These are phyloP conservation scores for Alloscopus bannaensis DNA, from an alignment of 2,888 invertebrate genomes.

Conservation along the genomic window DNA sequence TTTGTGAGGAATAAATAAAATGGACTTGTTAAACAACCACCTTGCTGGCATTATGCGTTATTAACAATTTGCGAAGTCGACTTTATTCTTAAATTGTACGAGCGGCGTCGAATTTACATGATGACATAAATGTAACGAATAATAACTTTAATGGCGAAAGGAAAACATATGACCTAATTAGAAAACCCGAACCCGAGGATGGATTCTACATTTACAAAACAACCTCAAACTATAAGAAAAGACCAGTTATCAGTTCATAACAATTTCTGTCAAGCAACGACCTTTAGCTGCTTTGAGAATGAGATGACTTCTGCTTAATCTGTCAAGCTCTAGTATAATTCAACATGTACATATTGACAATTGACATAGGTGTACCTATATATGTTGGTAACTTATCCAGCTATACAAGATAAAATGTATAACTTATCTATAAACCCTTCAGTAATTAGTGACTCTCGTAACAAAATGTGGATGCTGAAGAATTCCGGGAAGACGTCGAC, in stretches of 20 bases:
- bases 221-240: too few relatives aligned
- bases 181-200: slow-evolving; percentile 6
- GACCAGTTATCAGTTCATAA: too few relatives aligned
- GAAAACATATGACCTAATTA: not conserved
- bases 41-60: slow-evolving; percentile 33
- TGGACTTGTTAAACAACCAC: not conserved
- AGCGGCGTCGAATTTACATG: slow-evolving; percentile 21
- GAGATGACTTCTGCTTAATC: too few relatives aligned
- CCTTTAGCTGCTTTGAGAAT: too few relatives aligned
- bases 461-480: slow-evolving; percentile 2
- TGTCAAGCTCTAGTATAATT: too few relatives aligned
- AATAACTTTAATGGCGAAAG: slow-evolving; percentile 8
- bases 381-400: slow-evolving; percentile 34
- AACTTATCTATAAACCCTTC: not conserved
- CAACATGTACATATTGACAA: too few relatives aligned
- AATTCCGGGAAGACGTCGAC: slow-evolving; percentile 31
- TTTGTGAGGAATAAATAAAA: not conserved
- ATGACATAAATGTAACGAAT: slow-evolving; percentile 12
- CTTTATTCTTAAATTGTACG: slow-evolving; percentile 32
- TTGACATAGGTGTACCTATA: too few relatives aligned
- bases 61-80: slow-evolving; percentile 46
- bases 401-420: slow-evolving; percentile 24
- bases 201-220: too few relatives aligned
- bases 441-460: slow-evolving; percentile 14
- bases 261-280: too few relatives aligned